A percentile compares a stretch with the other conserved stretches of the same genome.
These are phyloP conservation scores for Bombus pascuorum DNA, from an alignment of 1,140 invertebrate genomes.

Conservation along the genomic window DNA sequence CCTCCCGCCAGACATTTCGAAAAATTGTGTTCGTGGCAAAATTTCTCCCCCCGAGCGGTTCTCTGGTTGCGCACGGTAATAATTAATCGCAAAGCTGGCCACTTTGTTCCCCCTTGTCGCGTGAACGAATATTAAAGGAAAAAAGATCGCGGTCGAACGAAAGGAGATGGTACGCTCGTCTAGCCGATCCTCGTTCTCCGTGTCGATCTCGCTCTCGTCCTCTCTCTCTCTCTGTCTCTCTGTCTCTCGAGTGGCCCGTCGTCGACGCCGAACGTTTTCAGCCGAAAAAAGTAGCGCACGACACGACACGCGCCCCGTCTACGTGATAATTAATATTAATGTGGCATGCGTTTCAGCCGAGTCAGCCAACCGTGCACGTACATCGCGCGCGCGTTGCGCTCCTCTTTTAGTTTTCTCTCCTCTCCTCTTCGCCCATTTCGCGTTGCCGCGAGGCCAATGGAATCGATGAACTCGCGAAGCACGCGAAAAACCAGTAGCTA, in stretches of 20 bases:
- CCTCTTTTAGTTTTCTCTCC: not conserved
- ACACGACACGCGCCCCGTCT: conserved; percentile 27
- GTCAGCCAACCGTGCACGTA: conserved; percentile 45
- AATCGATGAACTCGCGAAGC: conserved; percentile 69
- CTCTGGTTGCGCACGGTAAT: not conserved
- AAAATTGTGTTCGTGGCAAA: not conserved
- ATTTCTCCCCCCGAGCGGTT: not conserved
- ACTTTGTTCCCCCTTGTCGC: conserved; percentile 13
- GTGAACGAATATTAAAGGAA: too few relatives aligned
- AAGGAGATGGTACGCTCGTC: not conserved
- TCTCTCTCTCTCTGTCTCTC: too few relatives aligned
- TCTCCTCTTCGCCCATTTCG: not conserved
- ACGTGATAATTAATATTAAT: conserved; percentile 73
- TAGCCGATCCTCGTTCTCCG: not conserved
- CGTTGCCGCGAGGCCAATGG: conserved; percentile 9
- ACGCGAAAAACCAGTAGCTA: conserved; percentile 58
- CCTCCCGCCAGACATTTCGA: not conserved
- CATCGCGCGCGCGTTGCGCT: not conserved
- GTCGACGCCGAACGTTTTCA: conserved; percentile 35
- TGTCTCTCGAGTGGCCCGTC: not conserved
- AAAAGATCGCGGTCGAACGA: conserved; percentile 1
- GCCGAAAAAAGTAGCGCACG: conserved; percentile 21
- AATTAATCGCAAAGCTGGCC: conserved; percentile 44
- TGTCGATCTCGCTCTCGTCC: too few relatives aligned
- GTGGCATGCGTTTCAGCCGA: conserved; percentile 66